Evolutionary conservation across 1,140 invertebrate genomes (phyloP).

Genomic region (Drosophila jambulina): DNA sequence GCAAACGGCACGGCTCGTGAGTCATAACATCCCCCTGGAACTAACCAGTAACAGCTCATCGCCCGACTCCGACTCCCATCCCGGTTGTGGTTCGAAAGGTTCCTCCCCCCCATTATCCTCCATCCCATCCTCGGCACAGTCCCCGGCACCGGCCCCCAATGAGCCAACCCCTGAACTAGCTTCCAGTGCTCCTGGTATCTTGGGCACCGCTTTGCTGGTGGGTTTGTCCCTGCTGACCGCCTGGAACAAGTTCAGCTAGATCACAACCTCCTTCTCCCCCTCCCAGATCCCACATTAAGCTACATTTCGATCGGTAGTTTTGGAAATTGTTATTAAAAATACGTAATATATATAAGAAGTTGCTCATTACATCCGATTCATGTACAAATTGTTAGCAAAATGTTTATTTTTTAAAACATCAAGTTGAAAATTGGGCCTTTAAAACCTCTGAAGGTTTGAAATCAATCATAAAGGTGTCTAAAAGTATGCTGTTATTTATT

Average conservation of each 20-base stretch:
- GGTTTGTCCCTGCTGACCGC: conserved; percentile 76
- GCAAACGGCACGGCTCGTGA: conserved; percentile 68
- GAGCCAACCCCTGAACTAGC: conserved; percentile 12
- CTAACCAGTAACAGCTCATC: conserved; percentile 61
- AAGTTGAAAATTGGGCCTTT: neutral
- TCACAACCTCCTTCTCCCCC: neutral
- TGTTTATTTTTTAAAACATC: neutral
- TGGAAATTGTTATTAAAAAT: neutral
- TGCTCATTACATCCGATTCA: conserved; percentile 1
- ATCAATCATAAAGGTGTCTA: neutral
- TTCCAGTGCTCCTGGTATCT: conserved; percentile 53
- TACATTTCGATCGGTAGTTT: neutral
- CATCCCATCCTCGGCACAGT: conserved; percentile 8
- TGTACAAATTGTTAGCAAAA: conserved; percentile 8
- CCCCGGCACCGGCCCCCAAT: neutral
- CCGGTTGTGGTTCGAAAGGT: conserved; percentile 70
- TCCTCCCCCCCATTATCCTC: conserved; percentile 17
- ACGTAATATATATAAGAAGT: neutral
- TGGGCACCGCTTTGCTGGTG: conserved; percentile 72
- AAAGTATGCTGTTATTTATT: neutral
- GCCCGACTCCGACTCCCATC: conserved; percentile 36
- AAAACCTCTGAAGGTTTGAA: neutral
- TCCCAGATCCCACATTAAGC: conserved; percentile 1
- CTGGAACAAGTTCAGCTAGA: conserved; percentile 73
- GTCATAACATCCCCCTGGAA: conserved; percentile 71